A percentile compares a stretch with the other conserved stretches of the same genome.
Conservation (phyloP, 2,888 invertebrate genomes). For the Epistrophe grossulariae region DNA sequence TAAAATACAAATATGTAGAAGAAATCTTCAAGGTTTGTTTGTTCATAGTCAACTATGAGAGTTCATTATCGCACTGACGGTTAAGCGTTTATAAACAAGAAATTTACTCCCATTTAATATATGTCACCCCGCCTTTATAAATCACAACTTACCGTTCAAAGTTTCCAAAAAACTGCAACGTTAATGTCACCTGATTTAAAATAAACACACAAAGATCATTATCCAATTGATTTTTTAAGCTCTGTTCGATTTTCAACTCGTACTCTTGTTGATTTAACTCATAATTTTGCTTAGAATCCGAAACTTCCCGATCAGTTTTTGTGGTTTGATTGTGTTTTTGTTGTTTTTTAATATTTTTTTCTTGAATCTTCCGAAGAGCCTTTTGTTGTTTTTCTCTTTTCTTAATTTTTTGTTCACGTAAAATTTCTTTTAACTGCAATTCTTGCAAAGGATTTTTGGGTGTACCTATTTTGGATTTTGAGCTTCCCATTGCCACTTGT, state of each 20-base stretch:
- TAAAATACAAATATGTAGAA: neutral
- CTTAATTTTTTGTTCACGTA: constrained; percentile 78
- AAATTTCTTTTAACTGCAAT: constrained; percentile 77
- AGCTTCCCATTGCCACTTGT: constrained; percentile 80
- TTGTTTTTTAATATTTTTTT: constrained; percentile 79
- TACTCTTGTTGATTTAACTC: constrained; percentile 79
- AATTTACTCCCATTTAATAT: too few relatives aligned
- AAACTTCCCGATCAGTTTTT: constrained; percentile 32
- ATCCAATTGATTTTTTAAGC: constrained; percentile 85
- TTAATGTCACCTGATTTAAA: constrained; percentile 90
- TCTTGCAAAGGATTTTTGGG: constrained; percentile 81
- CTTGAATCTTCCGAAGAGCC: constrained; percentile 79
- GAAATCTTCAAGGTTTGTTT: constrained; percentile 40
- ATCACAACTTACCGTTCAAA: constrained; percentile 87
- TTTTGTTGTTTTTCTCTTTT: constrained; percentile 79
- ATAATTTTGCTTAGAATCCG: constrained; percentile 50
- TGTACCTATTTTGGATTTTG: constrained; percentile 79
- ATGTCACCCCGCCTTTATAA: too few relatives aligned
- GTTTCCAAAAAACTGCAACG: constrained; percentile 91
- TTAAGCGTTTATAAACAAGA: too few relatives aligned
- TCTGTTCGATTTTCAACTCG: constrained; percentile 81
- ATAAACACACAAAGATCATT: constrained; percentile 89
- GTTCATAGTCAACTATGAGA: constrained; percentile 14
- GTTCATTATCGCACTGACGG: constrained; percentile 45
- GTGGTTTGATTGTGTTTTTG: constrained; percentile 56